Base-by-base conservation (phyloP, 2,797 vertebrate genomes). In the Pempheris klunzingeri region DNA sequence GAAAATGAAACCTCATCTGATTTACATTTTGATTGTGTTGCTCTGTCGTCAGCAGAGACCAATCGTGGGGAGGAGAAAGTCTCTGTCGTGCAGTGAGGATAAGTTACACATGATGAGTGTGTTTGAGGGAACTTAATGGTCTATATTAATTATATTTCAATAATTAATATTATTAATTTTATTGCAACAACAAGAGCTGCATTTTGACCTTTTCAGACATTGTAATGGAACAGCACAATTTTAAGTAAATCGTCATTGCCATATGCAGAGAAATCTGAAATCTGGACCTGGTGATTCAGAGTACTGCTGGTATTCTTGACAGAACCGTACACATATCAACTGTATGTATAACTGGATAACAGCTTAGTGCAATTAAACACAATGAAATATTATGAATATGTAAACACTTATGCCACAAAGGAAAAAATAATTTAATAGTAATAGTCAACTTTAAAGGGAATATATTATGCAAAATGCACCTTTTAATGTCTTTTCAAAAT, bases 1-100 rank as follows among this genome's bases (percentile, higher is more conserved):
- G 59, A 58, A 22, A 66, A 81, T 59, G 50, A 43, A 30, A 73
- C 17, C 46, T 28, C 26, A 43, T 50, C 24, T 62, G 32, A 81
- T 76, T 87, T 44, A 49, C 64, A 81, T 75, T 62, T 72, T 66
- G 50, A 78, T 46, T 78, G 59, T 41, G 32, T 47, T 53, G 32
- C 41, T 76, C 46, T 30, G 26, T 78, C 38, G 38, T 22, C 20
- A 46, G 32, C 20, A 36, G 58, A 73, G 32, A 73, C 26, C 52
- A 64, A 74, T 44, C 5, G 7, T 67, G 32, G 20, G 32, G 34
- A 53, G 44, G 43, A 57, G 54, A 24, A 44, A 22, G 50, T 50
- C 43, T 57, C 38, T 11, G 20, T n/a, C 2, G 12, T 43, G 64
- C 36, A 24, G 22, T 77, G 13, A n/a, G 2, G 20, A 46, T 22